These are phyloP conservation scores for Danio tinwini DNA, from an alignment of 2,797 vertebrate species.

Conservation along the genomic window DNA sequence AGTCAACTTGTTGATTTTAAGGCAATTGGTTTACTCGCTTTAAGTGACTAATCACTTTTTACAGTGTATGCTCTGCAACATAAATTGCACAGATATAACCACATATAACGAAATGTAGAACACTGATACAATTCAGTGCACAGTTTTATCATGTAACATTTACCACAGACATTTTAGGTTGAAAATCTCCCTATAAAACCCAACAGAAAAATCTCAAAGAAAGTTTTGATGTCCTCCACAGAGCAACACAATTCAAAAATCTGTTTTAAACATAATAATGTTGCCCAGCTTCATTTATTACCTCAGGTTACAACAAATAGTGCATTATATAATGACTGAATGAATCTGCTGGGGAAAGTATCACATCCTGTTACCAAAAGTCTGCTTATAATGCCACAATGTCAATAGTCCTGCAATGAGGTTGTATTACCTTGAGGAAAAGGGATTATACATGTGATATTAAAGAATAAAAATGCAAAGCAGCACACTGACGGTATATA, in stretches of 20 bases:
- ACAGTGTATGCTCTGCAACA: too few species aligned
- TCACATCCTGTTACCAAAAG: background rate
- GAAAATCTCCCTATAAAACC: too few species aligned
- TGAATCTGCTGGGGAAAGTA: background rate
- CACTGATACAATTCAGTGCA: too few species aligned
- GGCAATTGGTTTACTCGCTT: too few species aligned
- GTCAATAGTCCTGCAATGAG: background rate
- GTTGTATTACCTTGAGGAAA: background rate
- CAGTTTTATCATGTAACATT: too few species aligned
- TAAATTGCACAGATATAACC: too few species aligned
- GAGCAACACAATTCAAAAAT: background rate
- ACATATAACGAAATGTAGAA: too few species aligned
- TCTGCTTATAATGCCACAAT: background rate
- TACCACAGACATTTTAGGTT: too few species aligned
- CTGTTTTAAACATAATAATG: background rate
- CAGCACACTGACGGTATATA: background rate
- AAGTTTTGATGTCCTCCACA: too few species aligned
- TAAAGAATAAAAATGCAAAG: background rate
- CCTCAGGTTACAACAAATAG: background rate
- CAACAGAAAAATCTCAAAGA: too few species aligned
- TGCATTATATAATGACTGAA: background rate
- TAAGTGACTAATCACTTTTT: too few species aligned
- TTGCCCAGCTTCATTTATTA: background rate
- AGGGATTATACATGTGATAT: background rate
- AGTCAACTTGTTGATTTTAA: too few species aligned